A percentile compares a stretch with the other conserved stretches of the same genome.
Conservation (phyloP, 2,888 invertebrate species). For the Encarsia formosa region DNA sequence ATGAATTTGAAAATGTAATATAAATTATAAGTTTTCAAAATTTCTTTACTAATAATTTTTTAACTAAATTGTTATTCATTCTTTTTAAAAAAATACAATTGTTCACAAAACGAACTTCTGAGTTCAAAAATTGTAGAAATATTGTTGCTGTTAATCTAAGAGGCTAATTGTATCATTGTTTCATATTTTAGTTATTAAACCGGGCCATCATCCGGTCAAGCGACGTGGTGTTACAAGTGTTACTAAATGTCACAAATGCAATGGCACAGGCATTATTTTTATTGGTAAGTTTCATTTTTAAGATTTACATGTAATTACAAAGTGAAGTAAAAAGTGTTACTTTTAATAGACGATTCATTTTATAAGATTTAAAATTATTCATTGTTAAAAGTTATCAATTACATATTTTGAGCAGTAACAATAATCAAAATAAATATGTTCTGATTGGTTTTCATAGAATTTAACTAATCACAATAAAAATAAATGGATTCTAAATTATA, state of each 20-base stretch:
- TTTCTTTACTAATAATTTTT: neutral
- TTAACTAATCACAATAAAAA: too few species aligned
- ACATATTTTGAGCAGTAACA: too few species aligned
- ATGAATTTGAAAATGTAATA: too few species aligned
- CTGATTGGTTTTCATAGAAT: too few species aligned
- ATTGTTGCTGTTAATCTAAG: neutral
- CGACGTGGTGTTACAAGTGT: constrained; percentile 77
- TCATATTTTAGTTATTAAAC: constrained; percentile 46
- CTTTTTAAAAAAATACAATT: neutral
- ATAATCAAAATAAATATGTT: too few species aligned
- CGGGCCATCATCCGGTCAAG: constrained; percentile 71
- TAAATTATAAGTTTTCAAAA: too few species aligned
- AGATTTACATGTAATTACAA: constrained; percentile 1
- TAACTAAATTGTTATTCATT: neutral
- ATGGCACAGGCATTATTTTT: constrained; percentile 82
- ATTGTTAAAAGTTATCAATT: neutral
- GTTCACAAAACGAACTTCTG: too few species aligned
- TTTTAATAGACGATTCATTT: neutral
- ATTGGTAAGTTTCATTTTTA: constrained; percentile 56
- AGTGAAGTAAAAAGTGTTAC: constrained; percentile 24
- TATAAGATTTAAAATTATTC: neutral
- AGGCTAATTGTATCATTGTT: too few species aligned
- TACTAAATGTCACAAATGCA: constrained; percentile 85
- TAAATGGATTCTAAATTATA: too few species aligned
- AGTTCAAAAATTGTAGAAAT: neutral